A percentile compares a stretch with the other conserved stretches of the same genome.
Evolutionary conservation across 2,797 vertebrate genomes (phyloP).

Genomic region (Betta splendens): DNA sequence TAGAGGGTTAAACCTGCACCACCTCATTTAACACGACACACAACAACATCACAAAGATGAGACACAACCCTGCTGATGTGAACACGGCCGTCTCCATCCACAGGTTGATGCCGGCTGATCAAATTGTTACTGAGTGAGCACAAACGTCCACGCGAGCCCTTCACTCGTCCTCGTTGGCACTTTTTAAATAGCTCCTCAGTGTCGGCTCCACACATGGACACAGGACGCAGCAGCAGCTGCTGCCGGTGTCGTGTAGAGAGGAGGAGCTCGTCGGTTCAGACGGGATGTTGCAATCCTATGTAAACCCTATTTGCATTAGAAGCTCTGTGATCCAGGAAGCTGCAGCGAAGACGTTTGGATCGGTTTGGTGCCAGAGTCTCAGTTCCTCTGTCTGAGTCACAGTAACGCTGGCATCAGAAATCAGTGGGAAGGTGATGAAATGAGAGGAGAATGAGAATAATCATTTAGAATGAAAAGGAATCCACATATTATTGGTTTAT

Average conservation of each 20-base stretch:
- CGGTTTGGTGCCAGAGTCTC: neutral
- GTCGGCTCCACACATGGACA: constrained; percentile 64
- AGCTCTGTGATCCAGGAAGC: neutral
- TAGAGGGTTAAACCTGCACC: too few species aligned
- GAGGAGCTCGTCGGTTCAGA: constrained; percentile 27
- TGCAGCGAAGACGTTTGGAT: too few species aligned
- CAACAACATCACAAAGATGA: too few species aligned
- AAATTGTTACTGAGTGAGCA: neutral
- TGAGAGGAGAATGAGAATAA: too few species aligned
- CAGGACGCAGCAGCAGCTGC: constrained; percentile 65
- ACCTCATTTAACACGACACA: too few species aligned
- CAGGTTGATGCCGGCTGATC: too few species aligned
- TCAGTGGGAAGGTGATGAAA: neutral
- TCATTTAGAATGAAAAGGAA: too few species aligned
- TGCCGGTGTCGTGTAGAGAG: constrained; percentile 69
- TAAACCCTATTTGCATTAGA: neutral
- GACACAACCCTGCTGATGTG: too few species aligned
- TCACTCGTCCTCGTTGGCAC: constrained; percentile 4
- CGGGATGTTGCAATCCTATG: constrained; percentile 50
- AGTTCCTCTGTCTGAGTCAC: neutral
- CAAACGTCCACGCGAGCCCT: constrained; percentile 6
- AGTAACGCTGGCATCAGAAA: neutral
- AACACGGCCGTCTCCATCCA: too few species aligned
- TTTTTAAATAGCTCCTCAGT: constrained; percentile 68
- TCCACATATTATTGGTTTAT: too few species aligned